Percentiles rank a stretch among this genome's conserved stretches.
phyloP scores from a whole-genome alignment of 2,113 vertebrate genomes.

The Tricholaema leucomelas region DNA sequence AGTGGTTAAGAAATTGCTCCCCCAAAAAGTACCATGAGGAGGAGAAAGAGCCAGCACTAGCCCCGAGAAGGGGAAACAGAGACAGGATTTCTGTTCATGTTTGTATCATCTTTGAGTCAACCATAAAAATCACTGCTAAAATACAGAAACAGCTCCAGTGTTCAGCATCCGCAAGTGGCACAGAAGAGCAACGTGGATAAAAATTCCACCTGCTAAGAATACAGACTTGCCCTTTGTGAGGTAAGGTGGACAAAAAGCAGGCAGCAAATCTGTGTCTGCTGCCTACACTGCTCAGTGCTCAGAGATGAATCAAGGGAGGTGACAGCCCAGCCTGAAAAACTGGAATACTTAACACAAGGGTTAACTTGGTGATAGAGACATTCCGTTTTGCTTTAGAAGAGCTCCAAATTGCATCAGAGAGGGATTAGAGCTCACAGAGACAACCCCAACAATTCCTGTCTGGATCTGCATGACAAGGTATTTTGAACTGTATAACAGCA shows the following conservation, averaged over 20 bases:
- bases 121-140: no score
- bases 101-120: no score
- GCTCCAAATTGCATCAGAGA: constrained; percentile 48
- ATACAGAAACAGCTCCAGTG: no score
- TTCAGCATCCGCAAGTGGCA: no score
- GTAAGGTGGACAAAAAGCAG: neutral
- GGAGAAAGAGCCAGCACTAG: no score
- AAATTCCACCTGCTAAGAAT: neutral
- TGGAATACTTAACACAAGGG: constrained; percentile 57
- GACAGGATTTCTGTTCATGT: no score
- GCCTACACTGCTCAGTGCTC: neutral
- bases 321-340: constrained; percentile 34
- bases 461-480: constrained; percentile 59
- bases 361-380: constrained; percentile 49
- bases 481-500: constrained; percentile 41
- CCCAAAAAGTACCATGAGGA: no score
- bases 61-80: no score
- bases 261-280: constrained; percentile 1
- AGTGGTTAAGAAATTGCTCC: no score
- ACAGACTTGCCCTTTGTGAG: neutral
- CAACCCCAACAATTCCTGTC: constrained; percentile 36
- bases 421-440: constrained; percentile 43
- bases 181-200: no score
- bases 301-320: constrained; percentile 24
- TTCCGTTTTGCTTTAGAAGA: constrained; percentile 54